These are phyloP conservation scores for Orchesella flavescens DNA, from an alignment of 2,888 invertebrate genomes.

Conservation along the genomic window DNA sequence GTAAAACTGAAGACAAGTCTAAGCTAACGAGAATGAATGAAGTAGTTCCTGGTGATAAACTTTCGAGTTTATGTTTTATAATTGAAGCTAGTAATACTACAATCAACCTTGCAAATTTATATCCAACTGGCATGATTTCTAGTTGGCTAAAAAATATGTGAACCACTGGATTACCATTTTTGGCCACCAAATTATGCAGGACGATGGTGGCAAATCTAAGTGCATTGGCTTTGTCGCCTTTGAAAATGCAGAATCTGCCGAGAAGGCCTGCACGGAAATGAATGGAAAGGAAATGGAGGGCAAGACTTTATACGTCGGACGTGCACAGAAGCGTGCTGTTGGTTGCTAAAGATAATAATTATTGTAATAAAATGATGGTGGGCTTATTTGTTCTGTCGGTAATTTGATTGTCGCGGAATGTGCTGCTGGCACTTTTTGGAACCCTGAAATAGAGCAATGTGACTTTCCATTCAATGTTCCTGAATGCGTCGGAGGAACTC, in stretches of 20 bases:
- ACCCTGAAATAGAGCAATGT: slow-evolving; percentile 7
- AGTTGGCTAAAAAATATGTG: too few species aligned
- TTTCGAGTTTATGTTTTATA: too few species aligned
- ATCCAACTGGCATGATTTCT: too few species aligned
- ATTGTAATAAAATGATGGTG: neutral
- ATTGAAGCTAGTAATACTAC: too few species aligned
- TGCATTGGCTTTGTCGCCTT: slow-evolving; percentile 99
- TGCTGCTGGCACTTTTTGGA: neutral
- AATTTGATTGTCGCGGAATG: neutral
- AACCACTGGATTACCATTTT: too few species aligned
- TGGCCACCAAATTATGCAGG: slow-evolving; percentile 88
- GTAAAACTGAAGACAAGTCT: too few species aligned
- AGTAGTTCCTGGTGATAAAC: too few species aligned
- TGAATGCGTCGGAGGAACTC: slow-evolving; percentile 46
- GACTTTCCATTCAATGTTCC: slow-evolving; percentile 27
- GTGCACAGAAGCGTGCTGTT: slow-evolving; percentile 97
- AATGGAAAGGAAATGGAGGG: slow-evolving; percentile 89
- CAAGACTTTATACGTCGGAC: slow-evolving; percentile 90
- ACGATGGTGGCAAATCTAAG: slow-evolving; percentile 94
- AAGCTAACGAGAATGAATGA: too few species aligned
- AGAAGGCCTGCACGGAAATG: slow-evolving; percentile 91
- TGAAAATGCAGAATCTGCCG: slow-evolving; percentile 96
- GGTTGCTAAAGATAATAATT: slow-evolving; percentile 10
- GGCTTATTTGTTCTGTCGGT: neutral
- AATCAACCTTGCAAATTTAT: too few species aligned